Evolutionary conservation across 2,797 vertebrate genomes (phyloP).

Genomic region (Arctocebus calabarensis): DNA sequence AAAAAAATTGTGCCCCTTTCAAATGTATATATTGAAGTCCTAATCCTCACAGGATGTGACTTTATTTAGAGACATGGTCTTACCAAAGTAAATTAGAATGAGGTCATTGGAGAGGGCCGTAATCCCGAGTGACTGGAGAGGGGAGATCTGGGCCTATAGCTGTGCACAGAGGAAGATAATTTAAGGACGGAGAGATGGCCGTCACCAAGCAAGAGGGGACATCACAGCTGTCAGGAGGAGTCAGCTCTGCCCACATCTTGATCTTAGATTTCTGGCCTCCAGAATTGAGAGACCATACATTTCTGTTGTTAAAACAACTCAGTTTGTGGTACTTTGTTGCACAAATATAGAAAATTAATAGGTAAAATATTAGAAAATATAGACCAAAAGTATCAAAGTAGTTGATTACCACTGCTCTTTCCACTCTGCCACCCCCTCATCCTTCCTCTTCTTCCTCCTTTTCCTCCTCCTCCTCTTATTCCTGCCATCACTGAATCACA

Average conservation of each 20-base stretch:
- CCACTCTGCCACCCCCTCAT: no score
- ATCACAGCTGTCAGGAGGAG: background rate
- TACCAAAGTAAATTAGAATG: background rate
- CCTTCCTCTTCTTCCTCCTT: background rate
- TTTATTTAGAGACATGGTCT: background rate
- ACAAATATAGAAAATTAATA: background rate
- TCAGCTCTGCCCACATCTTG: background rate
- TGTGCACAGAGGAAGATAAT: background rate
- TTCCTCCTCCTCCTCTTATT: background rate
- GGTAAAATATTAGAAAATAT: background rate
- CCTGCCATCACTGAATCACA: background rate
- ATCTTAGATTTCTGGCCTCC: background rate
- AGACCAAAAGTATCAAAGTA: background rate
- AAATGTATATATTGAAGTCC: background rate
- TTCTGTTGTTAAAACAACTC: background rate
- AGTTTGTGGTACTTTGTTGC: background rate
- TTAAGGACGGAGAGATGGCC: background rate
- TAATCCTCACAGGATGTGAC: background rate
- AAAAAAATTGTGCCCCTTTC: background rate
- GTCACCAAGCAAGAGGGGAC: background rate
- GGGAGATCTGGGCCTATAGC: background rate
- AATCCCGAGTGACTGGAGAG: background rate
- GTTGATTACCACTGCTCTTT: background rate
- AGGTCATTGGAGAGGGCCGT: background rate
- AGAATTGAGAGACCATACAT: background rate